Evolutionary conservation across 2,888 invertebrate species (phyloP), one percentile per base, ranked within the genome.

Genomic region (Rutpela maculata): DNA sequence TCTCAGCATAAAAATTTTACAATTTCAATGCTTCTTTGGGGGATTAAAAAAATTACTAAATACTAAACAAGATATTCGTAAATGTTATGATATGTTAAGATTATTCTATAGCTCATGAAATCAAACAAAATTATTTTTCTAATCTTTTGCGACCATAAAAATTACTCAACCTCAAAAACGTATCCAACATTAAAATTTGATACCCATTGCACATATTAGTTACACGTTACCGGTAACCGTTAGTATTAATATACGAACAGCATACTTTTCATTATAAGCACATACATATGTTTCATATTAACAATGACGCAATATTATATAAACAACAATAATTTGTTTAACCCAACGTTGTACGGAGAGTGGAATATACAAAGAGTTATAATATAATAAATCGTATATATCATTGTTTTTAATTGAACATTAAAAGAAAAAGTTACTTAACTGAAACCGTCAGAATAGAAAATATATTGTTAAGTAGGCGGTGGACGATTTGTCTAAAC

Each of bases 181-280:
- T 50, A 50, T 50, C 12, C 15, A n/a, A 6, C 6, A 50, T 50
- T 50, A 50, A n/a, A 15, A 50, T 50, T 50, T 50, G 50, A 50
- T 50, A 50, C 50, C 50, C 50, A 50, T 50, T 50, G 50, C 50
- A 67, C 11, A 38, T 55, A 55, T 55, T 55, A 26, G 50, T 72
- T 63, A 22, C 72, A 56, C 72, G 63, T 72, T 63, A 11, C 50
- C 11, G n/a, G 17, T 22, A 55, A 59, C 72, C 72, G 72, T 72
- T 72, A 72, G 43, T 17, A 50, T 11, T 22, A n/a, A 15, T 50
- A 59, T 59, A 59, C 59, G 19, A 22, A 59, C 59, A 22, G 2
- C n/a, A n/a, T n/a, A 6, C 1, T 65, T 65, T 65, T 65, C 43
- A 62, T 65, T 43, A 22, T 22, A 22, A 22, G 22, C 59, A 59